A percentile compares a stretch with the other conserved stretches of the same genome.
These are phyloP conservation scores for Paramormyrops kingsleyae DNA, from an alignment of 2,113 vertebrate genomes.

Conservation along the genomic window DNA sequence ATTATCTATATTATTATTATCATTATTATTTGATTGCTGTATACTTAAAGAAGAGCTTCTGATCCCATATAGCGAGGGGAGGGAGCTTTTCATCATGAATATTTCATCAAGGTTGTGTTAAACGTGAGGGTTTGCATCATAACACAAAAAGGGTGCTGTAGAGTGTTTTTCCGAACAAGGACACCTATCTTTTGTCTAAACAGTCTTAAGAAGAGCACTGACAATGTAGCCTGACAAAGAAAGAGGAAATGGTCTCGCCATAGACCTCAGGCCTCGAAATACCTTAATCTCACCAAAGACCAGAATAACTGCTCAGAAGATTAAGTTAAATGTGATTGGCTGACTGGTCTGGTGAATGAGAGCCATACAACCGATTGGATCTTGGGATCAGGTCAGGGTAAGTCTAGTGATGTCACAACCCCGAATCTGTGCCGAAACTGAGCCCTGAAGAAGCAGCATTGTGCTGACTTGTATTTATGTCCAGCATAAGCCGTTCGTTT, in stretches of 20 bases:
- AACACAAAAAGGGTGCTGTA: too few species aligned
- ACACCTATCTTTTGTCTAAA: not conserved
- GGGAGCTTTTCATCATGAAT: not conserved
- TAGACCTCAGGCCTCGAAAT: not conserved
- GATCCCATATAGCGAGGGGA: not conserved
- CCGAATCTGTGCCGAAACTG: too few species aligned
- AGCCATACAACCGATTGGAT: not conserved
- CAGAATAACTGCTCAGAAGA: not conserved
- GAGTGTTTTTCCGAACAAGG: not conserved
- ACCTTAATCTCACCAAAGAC: not conserved
- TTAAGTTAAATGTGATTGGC: not conserved
- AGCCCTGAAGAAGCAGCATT: not conserved
- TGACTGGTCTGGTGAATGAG: not conserved
- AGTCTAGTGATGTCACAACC: not conserved
- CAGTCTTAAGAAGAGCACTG: not conserved
- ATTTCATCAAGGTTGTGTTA: slow-evolving; percentile 5
- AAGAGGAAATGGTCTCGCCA: not conserved
- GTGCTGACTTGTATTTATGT: not conserved
- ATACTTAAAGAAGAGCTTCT: not conserved
- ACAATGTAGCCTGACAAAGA: not conserved
- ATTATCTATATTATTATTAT: not conserved
- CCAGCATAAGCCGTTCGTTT: not conserved
- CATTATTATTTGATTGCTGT: slow-evolving; percentile 2
- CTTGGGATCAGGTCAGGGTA: not conserved
- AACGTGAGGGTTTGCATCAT: not conserved